phyloP scores from a whole-genome alignment of 2,113 vertebrate species.

The Neogobius melanostomus region DNA sequence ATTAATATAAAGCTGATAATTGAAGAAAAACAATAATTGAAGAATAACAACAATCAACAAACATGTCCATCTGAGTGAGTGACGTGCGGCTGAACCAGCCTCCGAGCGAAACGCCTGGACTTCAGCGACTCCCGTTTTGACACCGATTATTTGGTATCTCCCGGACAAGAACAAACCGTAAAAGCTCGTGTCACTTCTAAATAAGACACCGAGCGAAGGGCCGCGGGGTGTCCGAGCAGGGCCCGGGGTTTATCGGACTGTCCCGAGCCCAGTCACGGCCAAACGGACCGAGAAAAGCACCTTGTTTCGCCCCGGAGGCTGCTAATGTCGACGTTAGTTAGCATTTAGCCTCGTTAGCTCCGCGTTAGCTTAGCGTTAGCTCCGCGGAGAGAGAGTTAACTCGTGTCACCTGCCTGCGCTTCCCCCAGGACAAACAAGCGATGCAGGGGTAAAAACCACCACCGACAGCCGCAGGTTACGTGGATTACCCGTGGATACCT shows the following conservation, averaged over 20 bases:
- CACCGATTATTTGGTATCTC: slow-evolving; percentile 74
- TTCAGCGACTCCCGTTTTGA: slow-evolving; percentile 28
- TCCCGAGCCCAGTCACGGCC: slow-evolving; percentile 45
- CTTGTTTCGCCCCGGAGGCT: slow-evolving; percentile 28
- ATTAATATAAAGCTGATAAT: not conserved
- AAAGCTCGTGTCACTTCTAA: slow-evolving; percentile 57
- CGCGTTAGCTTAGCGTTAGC: slow-evolving; percentile 60
- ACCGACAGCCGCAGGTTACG: slow-evolving; percentile 1
- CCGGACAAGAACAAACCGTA: slow-evolving; percentile 52
- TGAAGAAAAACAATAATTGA: not conserved
- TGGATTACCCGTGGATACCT: slow-evolving; percentile 8
- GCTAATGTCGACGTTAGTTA: slow-evolving; percentile 58
- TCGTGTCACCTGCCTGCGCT: slow-evolving; percentile 56
- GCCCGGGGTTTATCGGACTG: slow-evolving; percentile 14
- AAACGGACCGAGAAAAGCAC: slow-evolving; percentile 19
- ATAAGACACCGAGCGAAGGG: slow-evolving; percentile 43
- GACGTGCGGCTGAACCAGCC: not conserved
- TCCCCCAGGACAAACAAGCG: not conserved
- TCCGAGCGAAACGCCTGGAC: not conserved
- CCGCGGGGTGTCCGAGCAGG: slow-evolving; percentile 37
- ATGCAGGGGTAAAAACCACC: slow-evolving; percentile 17
- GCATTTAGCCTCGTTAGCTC: slow-evolving; percentile 47
- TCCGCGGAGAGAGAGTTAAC: slow-evolving; percentile 69
- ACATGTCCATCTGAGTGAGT: not conserved
- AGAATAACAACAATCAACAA: not conserved